A percentile compares a stretch with the other conserved stretches of the same genome.
Evolutionary conservation across 2,113 vertebrate genomes (phyloP).

Genomic region (Fregetta grallaria): DNA sequence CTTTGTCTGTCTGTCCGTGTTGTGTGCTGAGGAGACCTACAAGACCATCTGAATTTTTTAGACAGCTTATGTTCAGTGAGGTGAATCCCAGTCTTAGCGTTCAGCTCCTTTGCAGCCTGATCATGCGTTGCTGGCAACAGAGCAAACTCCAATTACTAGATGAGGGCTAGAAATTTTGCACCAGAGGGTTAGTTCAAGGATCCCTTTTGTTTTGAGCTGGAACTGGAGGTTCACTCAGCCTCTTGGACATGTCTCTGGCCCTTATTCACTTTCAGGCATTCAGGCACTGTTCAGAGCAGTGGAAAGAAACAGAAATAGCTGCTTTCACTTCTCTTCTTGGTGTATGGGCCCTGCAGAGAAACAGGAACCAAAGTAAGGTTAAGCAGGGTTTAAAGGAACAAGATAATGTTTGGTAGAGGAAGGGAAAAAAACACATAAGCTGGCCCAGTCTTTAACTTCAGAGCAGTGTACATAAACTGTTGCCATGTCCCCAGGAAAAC

Average conservation of each 20-base stretch:
- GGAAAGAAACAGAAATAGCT: conserved; percentile 17
- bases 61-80: background rate
- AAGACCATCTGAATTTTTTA: background rate
- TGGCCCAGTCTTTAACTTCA: background rate
- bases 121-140: background rate
- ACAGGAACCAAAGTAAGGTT: conserved; percentile 45
- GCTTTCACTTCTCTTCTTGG: conserved; percentile 40
- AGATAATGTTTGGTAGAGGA: conserved; percentile 2
- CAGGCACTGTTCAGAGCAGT: background rate
- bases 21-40: background rate
- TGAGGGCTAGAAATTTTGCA: background rate
- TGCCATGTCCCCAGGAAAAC: background rate
- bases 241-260: background rate
- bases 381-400: conserved; percentile 53
- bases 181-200: background rate
- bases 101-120: background rate
- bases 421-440: background rate
- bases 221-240: background rate
- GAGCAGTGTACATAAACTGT: background rate
- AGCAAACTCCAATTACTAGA: background rate
- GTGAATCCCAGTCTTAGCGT: background rate
- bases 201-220: background rate
- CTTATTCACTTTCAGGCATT: background rate
- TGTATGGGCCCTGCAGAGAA: conserved; percentile 10
- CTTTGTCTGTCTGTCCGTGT: background rate